phyloP scores from a whole-genome alignment of 2,113 vertebrate genomes.

The Ophthalmolycus amberensis region DNA sequence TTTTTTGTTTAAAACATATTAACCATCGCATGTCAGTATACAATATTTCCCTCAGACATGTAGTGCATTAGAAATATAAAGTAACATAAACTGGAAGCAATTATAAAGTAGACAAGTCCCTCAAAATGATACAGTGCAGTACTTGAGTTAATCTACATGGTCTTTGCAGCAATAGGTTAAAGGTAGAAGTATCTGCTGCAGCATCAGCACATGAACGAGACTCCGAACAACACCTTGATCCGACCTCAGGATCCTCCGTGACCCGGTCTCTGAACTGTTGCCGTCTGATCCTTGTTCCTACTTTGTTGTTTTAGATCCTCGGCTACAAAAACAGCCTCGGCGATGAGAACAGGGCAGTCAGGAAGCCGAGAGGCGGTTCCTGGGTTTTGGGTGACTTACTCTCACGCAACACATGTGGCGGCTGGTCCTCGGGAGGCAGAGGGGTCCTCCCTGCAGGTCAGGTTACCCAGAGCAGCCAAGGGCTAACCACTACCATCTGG shows the following conservation, averaged over 20 bases:
- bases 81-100: not conserved
- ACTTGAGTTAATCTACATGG: not conserved
- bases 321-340: conserved; percentile 55
- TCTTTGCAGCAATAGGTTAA: not conserved
- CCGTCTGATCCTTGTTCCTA: conserved; percentile 61
- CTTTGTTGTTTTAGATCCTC: conserved; percentile 71
- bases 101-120: not conserved
- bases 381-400: conserved; percentile 74
- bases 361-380: conserved; percentile 71
- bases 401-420: conserved; percentile 81
- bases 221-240: conserved; percentile 26
- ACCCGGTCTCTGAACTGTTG: conserved; percentile 64
- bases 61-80: not conserved
- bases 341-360: conserved; percentile 61
- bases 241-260: conserved; percentile 39
- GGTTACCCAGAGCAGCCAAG: conserved; percentile 76
- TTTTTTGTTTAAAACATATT: not conserved
- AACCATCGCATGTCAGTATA: not conserved
- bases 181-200: not conserved
- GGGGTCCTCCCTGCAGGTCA: conserved; percentile 74
- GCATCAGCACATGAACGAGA: conserved; percentile 15
- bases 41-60: not conserved
- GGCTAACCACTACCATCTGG: conserved; percentile 82
- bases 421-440: conserved; percentile 73
- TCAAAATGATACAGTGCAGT: not conserved